Evolutionary conservation across 2,113 vertebrate species (phyloP).

Genomic region (Butastur rufipennis): DNA sequence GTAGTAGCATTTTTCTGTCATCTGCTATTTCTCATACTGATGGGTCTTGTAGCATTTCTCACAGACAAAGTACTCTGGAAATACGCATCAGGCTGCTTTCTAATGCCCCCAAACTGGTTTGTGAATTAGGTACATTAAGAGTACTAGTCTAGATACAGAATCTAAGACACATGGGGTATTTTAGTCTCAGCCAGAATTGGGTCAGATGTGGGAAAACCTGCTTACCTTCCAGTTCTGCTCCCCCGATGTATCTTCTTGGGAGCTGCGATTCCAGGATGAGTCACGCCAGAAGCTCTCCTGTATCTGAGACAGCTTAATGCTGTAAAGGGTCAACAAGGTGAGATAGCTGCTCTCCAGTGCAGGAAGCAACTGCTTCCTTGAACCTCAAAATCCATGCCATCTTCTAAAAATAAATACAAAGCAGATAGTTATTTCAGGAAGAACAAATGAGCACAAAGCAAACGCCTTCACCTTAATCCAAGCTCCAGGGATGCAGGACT

Average conservation of each 20-base stretch:
- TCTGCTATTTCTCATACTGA: neutral
- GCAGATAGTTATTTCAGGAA: neutral
- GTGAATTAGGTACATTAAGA: neutral
- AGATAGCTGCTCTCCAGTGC: neutral
- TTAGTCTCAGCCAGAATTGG: neutral
- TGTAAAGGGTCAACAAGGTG: neutral
- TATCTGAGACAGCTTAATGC: neutral
- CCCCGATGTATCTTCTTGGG: neutral
- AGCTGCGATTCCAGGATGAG: neutral
- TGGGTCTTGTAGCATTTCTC: neutral
- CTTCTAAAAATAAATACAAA: constrained; percentile 25
- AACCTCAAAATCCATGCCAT: neutral
- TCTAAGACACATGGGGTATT: neutral
- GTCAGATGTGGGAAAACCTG: neutral
- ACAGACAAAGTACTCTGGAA: neutral
- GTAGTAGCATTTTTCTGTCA: neutral
- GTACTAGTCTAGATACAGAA: neutral
- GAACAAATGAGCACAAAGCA: neutral
- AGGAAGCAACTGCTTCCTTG: neutral
- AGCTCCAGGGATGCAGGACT: neutral
- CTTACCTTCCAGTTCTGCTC: neutral
- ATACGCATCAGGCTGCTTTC: neutral
- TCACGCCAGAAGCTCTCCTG: neutral
- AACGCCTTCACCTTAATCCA: neutral
- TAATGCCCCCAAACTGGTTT: neutral